Evolutionary conservation across 2,888 invertebrate genomes (phyloP).

Genomic region (Epicampocera succincta): DNA sequence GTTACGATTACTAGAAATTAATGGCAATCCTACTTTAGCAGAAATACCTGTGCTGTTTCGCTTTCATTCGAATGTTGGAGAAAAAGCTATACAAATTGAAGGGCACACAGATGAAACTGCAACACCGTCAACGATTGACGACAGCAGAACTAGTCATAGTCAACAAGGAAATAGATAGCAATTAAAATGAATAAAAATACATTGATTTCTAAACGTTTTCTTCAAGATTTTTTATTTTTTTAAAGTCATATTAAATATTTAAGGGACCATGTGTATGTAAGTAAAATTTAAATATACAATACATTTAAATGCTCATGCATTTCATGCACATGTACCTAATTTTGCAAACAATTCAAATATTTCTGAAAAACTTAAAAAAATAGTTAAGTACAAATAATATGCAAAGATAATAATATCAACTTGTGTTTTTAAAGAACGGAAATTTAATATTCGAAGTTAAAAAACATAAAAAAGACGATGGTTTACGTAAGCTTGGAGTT

Average conservation of each 20-base stretch:
- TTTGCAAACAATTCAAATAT: not conserved
- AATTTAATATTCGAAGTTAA: slow-evolving; percentile 17
- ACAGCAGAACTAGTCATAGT: not conserved
- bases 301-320: not conserved
- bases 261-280: slow-evolving; percentile 31
- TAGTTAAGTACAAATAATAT: slow-evolving; percentile 51
- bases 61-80: slow-evolving; percentile 83
- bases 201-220: slow-evolving; percentile 25
- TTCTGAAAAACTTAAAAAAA: not conserved
- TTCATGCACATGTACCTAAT: not conserved
- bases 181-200: slow-evolving; percentile 30
- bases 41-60: slow-evolving; percentile 93
- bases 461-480: no score
- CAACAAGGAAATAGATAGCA: slow-evolving; percentile 61
- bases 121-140: slow-evolving; percentile 10
- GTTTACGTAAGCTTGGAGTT: no score
- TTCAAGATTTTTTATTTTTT: slow-evolving; percentile 39
- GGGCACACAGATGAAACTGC: slow-evolving; percentile 57
- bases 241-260: slow-evolving; percentile 13
- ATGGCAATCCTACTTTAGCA: slow-evolving; percentile 88
- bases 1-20: slow-evolving; percentile 90
- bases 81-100: slow-evolving; percentile 74
- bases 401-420: not conserved
- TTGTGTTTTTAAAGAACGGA: not conserved
- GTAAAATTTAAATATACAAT: slow-evolving; percentile 36